phyloP scores from a whole-genome alignment of 1,140 invertebrate genomes.

The Bombus picipes region DNA sequence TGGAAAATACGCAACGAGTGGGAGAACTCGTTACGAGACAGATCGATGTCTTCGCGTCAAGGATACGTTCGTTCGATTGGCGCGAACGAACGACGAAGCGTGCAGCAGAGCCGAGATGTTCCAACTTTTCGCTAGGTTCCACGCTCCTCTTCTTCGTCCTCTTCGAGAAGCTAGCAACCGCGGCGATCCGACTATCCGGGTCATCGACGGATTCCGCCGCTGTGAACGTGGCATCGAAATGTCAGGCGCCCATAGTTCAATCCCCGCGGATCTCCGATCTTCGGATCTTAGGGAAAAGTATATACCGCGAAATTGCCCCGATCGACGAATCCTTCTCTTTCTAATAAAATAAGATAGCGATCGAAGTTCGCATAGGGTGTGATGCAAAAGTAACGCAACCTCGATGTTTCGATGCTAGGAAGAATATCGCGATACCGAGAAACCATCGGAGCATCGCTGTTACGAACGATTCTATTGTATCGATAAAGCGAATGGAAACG shows the following conservation, averaged over 20 bases:
- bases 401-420: no score
- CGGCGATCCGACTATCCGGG: background rate
- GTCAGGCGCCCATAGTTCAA: background rate
- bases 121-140: background rate
- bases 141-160: background rate
- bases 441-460: background rate
- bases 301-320: background rate
- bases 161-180: no score
- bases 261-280: no score
- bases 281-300: background rate
- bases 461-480: background rate
- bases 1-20: background rate
- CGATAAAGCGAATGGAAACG: background rate
- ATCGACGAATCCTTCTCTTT: background rate
- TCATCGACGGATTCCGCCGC: background rate
- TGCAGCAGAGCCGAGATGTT: fast-evolving
- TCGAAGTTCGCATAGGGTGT: background rate
- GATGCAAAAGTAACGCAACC: background rate
- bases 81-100: background rate
- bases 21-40: background rate
- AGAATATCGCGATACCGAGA: fast-evolving
- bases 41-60: background rate
- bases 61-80: background rate
- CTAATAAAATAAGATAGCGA: background rate
- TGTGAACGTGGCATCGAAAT: background rate